Percentiles rank a stretch among this genome's conserved stretches.
These are phyloP conservation scores for Monomorium pharaonis DNA, from an alignment of 1,140 invertebrate species.

Conservation along the genomic window DNA sequence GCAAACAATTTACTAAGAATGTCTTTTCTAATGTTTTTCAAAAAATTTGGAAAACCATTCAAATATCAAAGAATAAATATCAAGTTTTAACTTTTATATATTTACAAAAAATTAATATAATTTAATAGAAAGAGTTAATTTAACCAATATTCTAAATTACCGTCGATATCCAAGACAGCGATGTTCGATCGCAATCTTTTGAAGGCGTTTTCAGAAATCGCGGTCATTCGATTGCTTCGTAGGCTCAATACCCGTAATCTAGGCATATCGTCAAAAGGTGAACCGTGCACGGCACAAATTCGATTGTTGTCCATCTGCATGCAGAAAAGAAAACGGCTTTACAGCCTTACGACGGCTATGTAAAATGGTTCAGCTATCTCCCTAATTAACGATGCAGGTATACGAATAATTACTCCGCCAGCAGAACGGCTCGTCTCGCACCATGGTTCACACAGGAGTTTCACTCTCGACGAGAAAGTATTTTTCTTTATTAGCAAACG, in stretches of 20 bases:
- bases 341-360: conserved; percentile 55
- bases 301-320: conserved; percentile 89
- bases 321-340: conserved; percentile 54
- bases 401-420: conserved; percentile 70
- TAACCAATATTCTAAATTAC: conserved; percentile 83
- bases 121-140: too few species aligned
- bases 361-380: conserved; percentile 61
- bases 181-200: conserved; percentile 91
- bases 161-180: conserved; percentile 93
- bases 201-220: conserved; percentile 91
- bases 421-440: conserved; percentile 72
- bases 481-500: conserved; percentile 63
- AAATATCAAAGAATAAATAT: too few species aligned
- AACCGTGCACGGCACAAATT: conserved; percentile 89
- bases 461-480: conserved; percentile 80
- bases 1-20: too few species aligned
- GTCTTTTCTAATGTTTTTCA: too few species aligned
- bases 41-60: too few species aligned
- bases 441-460: conserved; percentile 70
- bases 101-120: not conserved
- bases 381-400: conserved; percentile 63
- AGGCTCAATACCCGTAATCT: conserved; percentile 92
- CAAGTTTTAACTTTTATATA: too few species aligned
- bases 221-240: conserved; percentile 91
- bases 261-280: conserved; percentile 93